These are phyloP conservation scores for Sebastes cheni DNA, from an alignment of 2,797 vertebrate genomes.

Conservation along the genomic window DNA sequence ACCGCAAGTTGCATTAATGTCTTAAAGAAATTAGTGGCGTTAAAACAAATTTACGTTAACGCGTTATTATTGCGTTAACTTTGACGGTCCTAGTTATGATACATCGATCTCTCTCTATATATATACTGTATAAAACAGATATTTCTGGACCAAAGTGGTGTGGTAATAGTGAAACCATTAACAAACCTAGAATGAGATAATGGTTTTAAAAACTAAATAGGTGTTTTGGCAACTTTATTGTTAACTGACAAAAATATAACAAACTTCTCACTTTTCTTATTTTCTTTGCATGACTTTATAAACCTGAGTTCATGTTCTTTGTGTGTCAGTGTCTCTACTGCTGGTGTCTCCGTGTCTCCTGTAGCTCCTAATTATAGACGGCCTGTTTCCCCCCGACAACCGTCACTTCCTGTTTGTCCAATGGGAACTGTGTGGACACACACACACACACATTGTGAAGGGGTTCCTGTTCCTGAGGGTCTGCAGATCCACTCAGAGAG, in stretches of 20 bases:
- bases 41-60: too few species aligned
- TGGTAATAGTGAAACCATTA: background rate
- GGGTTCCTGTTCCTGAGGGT: constrained; percentile 67
- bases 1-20: too few species aligned
- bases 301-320: background rate
- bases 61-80: too few species aligned
- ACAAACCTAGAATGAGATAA: background rate
- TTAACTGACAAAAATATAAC: background rate
- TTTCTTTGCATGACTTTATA: background rate
- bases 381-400: constrained; percentile 42
- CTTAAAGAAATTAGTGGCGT: too few species aligned
- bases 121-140: background rate
- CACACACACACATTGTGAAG: constrained; percentile 48
- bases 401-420: constrained; percentile 77
- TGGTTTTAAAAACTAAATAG: background rate
- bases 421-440: constrained; percentile 50
- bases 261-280: background rate
- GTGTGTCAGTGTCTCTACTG: constrained; percentile 1
- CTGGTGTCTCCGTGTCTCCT: constrained; percentile 60
- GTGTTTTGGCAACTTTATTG: background rate
- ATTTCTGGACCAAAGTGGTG: background rate
- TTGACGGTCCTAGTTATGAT: background rate
- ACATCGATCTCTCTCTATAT: background rate
- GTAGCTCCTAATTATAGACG: constrained; percentile 69
- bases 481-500: constrained; percentile 62